Conservation (phyloP, 2,113 vertebrate genomes). For the Syrrhaptes paradoxus region DNA sequence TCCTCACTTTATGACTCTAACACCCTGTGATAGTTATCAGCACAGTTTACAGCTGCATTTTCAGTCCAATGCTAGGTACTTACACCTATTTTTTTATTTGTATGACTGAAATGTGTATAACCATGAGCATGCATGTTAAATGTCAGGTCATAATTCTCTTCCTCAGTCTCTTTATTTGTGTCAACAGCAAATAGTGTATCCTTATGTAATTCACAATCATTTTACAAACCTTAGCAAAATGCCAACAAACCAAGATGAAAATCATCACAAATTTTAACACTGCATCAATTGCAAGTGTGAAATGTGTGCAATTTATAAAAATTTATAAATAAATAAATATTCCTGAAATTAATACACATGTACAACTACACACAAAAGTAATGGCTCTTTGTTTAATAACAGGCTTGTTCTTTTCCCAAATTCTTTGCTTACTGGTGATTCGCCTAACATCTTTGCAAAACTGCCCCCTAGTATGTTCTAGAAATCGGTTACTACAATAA, state of each 20-base stretch:
- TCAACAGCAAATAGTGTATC: not conserved
- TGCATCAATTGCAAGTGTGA: not conserved
- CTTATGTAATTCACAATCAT: not conserved
- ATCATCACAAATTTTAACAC: not conserved
- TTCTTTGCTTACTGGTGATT: not conserved
- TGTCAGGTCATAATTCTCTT: not conserved
- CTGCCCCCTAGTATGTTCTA: not conserved
- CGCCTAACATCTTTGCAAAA: not conserved
- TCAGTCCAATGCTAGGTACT: not conserved
- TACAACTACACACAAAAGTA: not conserved
- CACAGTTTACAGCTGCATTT: not conserved
- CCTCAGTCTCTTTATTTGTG: not conserved
- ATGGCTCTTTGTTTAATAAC: not conserved
- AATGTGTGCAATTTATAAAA: not conserved
- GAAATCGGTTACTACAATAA: slow-evolving; percentile 1
- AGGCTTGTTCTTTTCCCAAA: not conserved
- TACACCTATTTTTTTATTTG: not conserved
- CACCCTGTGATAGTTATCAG: not conserved
- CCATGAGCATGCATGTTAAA: not conserved
- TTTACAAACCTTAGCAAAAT: not conserved
- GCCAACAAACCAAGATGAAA: not conserved
- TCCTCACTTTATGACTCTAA: not conserved
- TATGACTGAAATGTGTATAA: not conserved
- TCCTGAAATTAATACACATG: not conserved
- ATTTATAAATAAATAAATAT: not conserved